phyloP scores from a whole-genome alignment of 2,797 vertebrate species.

The Rachycentron canadum region DNA sequence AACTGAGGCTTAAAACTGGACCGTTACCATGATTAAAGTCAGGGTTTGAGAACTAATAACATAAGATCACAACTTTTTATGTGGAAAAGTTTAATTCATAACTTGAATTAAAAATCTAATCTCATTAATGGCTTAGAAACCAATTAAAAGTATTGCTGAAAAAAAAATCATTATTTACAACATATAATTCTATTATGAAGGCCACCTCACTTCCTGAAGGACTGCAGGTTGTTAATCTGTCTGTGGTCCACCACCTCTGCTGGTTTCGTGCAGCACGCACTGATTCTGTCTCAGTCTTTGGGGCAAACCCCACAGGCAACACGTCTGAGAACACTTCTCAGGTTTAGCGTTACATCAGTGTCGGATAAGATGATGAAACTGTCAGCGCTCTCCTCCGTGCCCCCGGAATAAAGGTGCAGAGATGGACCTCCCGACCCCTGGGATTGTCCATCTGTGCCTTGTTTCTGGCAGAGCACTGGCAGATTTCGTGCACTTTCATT shows the following conservation, averaged over 20 bases:
- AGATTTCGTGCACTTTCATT: conserved; percentile 22
- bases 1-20: no score
- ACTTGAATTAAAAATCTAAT: no score
- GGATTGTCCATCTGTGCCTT: conserved; percentile 15
- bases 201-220: neutral
- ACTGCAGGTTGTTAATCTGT: neutral
- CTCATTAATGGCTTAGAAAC: no score
- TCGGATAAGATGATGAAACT: conserved; percentile 55
- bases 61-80: no score
- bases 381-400: conserved; percentile 15
- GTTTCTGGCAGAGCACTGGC: neutral
- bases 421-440: conserved; percentile 45
- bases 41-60: no score
- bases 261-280: neutral
- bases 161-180: neutral
- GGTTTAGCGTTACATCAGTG: conserved; percentile 49
- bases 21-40: no score
- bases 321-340: conserved; percentile 34
- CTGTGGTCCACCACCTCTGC: neutral
- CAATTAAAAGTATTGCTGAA: neutral
- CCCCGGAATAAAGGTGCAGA: conserved; percentile 37
- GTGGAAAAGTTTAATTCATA: no score
- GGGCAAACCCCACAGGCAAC: conserved; percentile 4
- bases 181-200: neutral
- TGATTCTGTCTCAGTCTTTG: conserved; percentile 32